Evolutionary conservation across 1,140 invertebrate species (phyloP).

Genomic region (Drosophila suzukii): DNA sequence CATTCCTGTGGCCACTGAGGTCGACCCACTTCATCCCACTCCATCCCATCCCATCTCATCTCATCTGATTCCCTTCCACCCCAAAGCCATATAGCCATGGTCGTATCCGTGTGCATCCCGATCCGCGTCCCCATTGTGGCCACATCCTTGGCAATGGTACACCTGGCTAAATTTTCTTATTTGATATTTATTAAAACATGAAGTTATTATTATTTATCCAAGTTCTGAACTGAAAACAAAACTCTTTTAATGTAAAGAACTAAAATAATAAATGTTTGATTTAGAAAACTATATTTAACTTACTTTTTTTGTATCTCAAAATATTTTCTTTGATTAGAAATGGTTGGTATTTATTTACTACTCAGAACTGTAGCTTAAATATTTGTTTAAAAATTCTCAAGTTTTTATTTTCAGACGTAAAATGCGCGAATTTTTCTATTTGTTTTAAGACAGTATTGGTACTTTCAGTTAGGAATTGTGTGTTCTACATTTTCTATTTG

Average conservation of each 20-base stretch:
- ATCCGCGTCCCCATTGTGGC: neutral
- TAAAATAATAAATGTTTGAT: too few species aligned
- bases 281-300: too few species aligned
- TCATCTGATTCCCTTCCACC: neutral
- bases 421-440: too few species aligned
- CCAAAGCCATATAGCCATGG: neutral
- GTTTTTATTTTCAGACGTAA: neutral
- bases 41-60: neutral
- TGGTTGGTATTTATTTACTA: too few species aligned
- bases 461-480: too few species aligned
- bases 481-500: neutral
- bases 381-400: neutral
- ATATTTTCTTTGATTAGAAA: too few species aligned
- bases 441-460: too few species aligned
- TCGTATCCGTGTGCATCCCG: neutral
- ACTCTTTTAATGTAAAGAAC: too few species aligned
- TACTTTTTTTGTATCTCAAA: too few species aligned
- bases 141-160: conserved; percentile 8
- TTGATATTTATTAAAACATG: neutral
- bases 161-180: neutral
- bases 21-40: conserved; percentile 30
- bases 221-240: too few species aligned
- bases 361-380: too few species aligned
- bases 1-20: conserved; percentile 47
- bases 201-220: neutral